Percentiles rank a stretch among this genome's conserved stretches.
Evolutionary conservation across 64 coral and sea anemone genomes (phyloP).

Genomic region (Dendronephthya gigantea): DNA sequence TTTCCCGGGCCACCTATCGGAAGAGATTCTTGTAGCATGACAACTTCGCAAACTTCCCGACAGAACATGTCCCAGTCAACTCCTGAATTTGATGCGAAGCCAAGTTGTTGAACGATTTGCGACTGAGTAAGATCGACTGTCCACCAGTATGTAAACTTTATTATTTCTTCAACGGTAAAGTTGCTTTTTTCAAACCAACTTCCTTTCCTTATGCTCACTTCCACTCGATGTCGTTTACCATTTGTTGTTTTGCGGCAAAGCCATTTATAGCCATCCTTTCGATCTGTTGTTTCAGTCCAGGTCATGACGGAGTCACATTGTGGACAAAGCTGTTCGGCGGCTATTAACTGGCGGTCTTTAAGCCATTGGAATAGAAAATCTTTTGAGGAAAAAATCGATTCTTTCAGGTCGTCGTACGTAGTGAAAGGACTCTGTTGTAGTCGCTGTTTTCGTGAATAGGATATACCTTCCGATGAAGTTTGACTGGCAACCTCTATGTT

Average conservation of each 20-base stretch:
- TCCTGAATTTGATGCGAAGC: not conserved
- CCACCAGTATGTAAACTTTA: not conserved
- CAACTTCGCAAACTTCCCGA: not conserved
- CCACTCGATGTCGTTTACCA: not conserved
- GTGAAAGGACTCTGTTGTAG: not conserved
- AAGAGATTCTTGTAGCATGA: not conserved
- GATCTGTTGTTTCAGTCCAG: not conserved
- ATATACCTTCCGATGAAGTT: too few species aligned
- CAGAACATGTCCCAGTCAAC: not conserved
- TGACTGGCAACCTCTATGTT: too few species aligned
- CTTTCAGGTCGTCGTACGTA: not conserved
- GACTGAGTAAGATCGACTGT: conserved; percentile 1
- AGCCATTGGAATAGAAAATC: not conserved
- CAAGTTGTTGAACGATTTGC: not conserved
- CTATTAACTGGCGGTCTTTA: not conserved
- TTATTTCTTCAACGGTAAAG: not conserved
- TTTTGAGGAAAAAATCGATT: not conserved
- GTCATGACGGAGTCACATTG: not conserved
- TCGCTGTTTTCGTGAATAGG: not conserved
- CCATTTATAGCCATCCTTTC: not conserved
- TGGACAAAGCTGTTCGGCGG: not conserved
- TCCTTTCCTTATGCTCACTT: not conserved
- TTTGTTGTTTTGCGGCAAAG: not conserved
- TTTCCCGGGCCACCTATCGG: not conserved
- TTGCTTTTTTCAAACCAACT: not conserved